Conservation (phyloP, 2,888 invertebrate species). For the Ochropacha duplaris region DNA sequence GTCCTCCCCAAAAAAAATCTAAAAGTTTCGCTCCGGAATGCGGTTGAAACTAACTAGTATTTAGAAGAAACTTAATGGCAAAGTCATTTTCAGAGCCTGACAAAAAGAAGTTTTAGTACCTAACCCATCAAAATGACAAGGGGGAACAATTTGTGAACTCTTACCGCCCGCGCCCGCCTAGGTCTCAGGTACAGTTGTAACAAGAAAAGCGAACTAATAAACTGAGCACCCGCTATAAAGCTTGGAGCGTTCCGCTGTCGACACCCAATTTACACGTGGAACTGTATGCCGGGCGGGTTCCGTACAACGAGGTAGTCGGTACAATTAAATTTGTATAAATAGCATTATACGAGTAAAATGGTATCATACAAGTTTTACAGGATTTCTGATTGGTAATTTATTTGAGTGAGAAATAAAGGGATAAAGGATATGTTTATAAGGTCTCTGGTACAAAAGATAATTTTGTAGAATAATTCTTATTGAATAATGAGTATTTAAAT, state of each 20-base stretch:
- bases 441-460: too few species aligned
- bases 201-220: conserved; percentile 9
- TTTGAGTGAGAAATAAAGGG: too few species aligned
- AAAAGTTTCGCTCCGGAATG: too few species aligned
- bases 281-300: neutral
- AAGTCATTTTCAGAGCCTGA: neutral
- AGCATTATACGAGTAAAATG: too few species aligned
- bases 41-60: too few species aligned
- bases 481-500: too few species aligned
- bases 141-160: neutral
- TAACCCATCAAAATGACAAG: neutral
- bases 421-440: too few species aligned
- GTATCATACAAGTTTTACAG: too few species aligned
- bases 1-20: too few species aligned
- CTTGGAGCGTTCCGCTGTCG: conserved; percentile 6
- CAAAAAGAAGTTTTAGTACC: neutral
- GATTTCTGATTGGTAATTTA: too few species aligned
- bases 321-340: neutral
- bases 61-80: too few species aligned
- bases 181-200: conserved; percentile 5
- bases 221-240: conserved; percentile 8
- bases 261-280: conserved; percentile 7
- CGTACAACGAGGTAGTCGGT: neutral
- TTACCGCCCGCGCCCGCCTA: neutral
- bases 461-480: too few species aligned